Evolutionary conservation across 2,888 invertebrate species (phyloP).

Genomic region (Lithophane leautieri): DNA sequence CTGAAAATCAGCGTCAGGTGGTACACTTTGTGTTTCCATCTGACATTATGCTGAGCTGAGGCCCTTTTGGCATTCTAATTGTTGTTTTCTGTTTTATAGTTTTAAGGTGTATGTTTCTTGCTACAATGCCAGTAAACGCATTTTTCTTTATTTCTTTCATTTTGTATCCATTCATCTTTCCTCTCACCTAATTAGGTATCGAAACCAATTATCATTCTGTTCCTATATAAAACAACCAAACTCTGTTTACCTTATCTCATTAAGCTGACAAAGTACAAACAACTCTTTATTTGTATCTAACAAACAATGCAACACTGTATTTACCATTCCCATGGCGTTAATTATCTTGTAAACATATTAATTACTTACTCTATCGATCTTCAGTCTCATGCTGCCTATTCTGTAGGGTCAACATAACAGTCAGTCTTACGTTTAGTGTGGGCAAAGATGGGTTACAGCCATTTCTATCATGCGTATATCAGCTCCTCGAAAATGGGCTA

Average conservation of each 20-base stretch:
- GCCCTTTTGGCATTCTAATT: too few relatives aligned
- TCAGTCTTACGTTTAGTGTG: slow-evolving; percentile 6
- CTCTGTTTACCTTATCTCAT: slow-evolving; percentile 10
- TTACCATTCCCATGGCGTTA: slow-evolving; percentile 53
- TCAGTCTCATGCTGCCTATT: not conserved
- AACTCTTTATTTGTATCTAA: slow-evolving; percentile 19
- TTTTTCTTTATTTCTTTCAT: too few relatives aligned
- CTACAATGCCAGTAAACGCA: too few relatives aligned
- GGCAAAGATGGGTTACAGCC: slow-evolving; percentile 65
- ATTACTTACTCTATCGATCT: slow-evolving; percentile 19
- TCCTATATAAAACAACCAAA: not conserved
- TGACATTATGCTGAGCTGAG: too few relatives aligned
- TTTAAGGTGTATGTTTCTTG: too few relatives aligned
- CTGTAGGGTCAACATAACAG: not conserved
- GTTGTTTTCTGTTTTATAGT: too few relatives aligned
- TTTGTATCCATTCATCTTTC: not conserved
- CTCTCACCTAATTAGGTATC: slow-evolving; percentile 3
- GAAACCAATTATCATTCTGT: not conserved
- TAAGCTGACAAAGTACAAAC: slow-evolving; percentile 11
- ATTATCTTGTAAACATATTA: slow-evolving; percentile 37
- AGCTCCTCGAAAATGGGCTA: not conserved
- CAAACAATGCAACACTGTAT: slow-evolving; percentile 47
- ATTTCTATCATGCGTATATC: slow-evolving; percentile 31
- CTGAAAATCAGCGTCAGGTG: too few relatives aligned
- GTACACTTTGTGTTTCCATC: too few relatives aligned